Conservation (phyloP, 2,888 invertebrate genomes). For the Saturnia pavonia region DNA sequence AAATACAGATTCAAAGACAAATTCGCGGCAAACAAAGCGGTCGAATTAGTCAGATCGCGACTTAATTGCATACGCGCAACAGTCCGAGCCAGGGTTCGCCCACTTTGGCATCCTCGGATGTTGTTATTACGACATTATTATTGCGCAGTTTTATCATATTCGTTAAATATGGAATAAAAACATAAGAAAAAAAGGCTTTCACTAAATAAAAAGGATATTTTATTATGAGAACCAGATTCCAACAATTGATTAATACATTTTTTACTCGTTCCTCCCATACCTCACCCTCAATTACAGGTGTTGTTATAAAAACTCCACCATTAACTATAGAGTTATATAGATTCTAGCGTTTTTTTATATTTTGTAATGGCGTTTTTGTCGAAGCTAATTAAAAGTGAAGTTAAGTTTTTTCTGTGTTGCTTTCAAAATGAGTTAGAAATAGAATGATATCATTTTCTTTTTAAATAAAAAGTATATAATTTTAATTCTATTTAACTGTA, state of each 20-base stretch:
- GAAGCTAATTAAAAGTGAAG: slow-evolving; percentile 20
- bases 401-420: slow-evolving; percentile 1
- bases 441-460: neutral
- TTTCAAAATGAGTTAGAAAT: neutral
- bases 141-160: no score
- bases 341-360: slow-evolving; percentile 49
- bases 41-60: no score
- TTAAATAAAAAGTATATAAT: neutral
- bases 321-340: slow-evolving; percentile 45
- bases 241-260: slow-evolving; percentile 18
- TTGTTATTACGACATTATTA: no score
- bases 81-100: no score
- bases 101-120: no score
- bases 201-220: neutral
- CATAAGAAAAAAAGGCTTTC: neutral
- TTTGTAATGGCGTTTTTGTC: slow-evolving; percentile 25
- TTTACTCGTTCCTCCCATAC: slow-evolving; percentile 12
- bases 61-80: no score
- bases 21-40: no score
- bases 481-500: neutral
- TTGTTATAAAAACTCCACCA: slow-evolving; percentile 18
- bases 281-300: slow-evolving; percentile 23
- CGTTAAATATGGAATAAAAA: neutral
- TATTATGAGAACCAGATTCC: slow-evolving; percentile 13
- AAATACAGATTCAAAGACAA: no score